phyloP scores from a whole-genome alignment of 1,140 invertebrate species.

The Scylla paramamosain region DNA sequence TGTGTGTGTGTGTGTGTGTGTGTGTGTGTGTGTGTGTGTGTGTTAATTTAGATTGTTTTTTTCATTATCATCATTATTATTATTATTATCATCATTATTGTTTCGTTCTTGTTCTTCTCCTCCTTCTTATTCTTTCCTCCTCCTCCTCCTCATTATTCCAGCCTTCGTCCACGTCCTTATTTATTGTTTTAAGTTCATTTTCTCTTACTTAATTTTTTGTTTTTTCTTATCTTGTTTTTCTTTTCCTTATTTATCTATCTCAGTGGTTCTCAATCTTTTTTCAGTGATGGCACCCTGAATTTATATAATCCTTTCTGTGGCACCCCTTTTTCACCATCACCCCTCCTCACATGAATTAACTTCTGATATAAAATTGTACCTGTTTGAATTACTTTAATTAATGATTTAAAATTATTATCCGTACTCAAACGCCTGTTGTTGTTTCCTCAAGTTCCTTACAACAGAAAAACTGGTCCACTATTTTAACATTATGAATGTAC shows the following conservation, averaged over 20 bases:
- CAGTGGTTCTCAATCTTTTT: too few relatives aligned
- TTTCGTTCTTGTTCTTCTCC: background rate
- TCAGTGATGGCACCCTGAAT: too few relatives aligned
- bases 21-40: background rate
- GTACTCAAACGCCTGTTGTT: too few relatives aligned
- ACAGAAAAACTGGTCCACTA: too few relatives aligned
- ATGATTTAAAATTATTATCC: too few relatives aligned
- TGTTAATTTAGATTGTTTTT: background rate
- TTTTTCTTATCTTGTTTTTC: background rate
- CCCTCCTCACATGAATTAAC: too few relatives aligned
- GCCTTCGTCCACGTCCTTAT: background rate
- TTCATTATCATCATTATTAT: background rate
- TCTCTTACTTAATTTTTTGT: background rate
- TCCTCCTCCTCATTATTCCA: background rate
- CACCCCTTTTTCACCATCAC: too few relatives aligned
- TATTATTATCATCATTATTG: background rate
- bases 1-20: background rate
- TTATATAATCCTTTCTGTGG: too few relatives aligned
- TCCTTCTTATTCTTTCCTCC: background rate
- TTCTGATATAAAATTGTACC: too few relatives aligned
- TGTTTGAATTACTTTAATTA: too few relatives aligned
- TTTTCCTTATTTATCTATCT: background rate
- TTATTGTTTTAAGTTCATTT: background rate
- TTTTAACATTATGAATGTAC: too few relatives aligned
- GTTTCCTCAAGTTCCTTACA: too few relatives aligned